phyloP scores from a whole-genome alignment of 2,888 invertebrate species.

The Dicranocentrus wangi region DNA sequence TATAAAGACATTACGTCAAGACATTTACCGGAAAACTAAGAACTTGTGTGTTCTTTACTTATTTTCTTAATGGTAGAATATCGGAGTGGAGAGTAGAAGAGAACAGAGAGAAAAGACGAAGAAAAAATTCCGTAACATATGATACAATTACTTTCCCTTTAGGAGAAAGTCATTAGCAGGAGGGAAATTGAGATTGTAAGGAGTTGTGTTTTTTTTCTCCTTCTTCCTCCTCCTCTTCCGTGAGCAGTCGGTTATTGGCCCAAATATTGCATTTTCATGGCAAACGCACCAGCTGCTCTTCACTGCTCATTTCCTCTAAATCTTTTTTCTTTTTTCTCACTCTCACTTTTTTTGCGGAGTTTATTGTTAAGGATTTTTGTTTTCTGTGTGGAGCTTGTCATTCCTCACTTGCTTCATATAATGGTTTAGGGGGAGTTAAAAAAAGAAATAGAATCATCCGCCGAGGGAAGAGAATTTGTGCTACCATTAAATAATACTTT shows the following conservation, averaged over 20 bases:
- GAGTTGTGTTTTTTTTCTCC: slow-evolving; percentile 23
- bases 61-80: no score
- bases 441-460: no score
- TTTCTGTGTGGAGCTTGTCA: no score
- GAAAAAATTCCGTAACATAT: not conserved
- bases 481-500: no score
- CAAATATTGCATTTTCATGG: not conserved
- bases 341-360: not conserved
- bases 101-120: no score
- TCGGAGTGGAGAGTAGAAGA: no score
- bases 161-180: slow-evolving; percentile 56
- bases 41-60: no score
- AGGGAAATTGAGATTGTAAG: slow-evolving; percentile 35
- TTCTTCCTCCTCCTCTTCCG: no score
- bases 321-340: slow-evolving; percentile 10
- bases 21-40: slow-evolving; percentile 22
- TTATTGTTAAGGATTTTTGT: not conserved
- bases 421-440: no score
- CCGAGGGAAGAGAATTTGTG: no score
- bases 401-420: no score
- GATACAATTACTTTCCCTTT: slow-evolving; percentile 19
- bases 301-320: not conserved
- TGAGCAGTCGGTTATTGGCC: slow-evolving; percentile 7
- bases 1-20: slow-evolving; percentile 57
- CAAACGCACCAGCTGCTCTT: slow-evolving; percentile 38